These are phyloP conservation scores for Galeopterus variegatus DNA, from an alignment of 2,113 vertebrate species.

Conservation along the genomic window DNA sequence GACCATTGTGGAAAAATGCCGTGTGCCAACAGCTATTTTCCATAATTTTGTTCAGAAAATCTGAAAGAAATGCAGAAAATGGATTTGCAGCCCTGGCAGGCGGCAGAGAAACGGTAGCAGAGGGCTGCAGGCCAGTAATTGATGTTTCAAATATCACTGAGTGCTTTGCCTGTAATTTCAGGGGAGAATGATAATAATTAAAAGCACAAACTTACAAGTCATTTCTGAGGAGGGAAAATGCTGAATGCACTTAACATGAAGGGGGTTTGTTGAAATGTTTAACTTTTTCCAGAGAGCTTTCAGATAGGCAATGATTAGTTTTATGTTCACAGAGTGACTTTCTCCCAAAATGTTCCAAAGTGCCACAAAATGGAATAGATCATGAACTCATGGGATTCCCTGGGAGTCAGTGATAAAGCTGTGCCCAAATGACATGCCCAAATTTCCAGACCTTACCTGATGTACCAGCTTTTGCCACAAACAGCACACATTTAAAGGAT, in stretches of 20 bases:
- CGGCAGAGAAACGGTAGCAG: constrained; percentile 89
- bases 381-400: constrained; percentile 40
- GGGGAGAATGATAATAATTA: constrained; percentile 92
- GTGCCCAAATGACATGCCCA: neutral
- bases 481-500: neutral
- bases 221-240: constrained; percentile 86
- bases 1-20: constrained; percentile 92
- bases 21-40: constrained; percentile 92
- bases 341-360: constrained; percentile 20
- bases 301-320: constrained; percentile 84
- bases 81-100: constrained; percentile 90
- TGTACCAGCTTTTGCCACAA: neutral
- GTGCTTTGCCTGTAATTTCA: constrained; percentile 90
- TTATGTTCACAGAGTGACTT: constrained; percentile 70
- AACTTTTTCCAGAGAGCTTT: constrained; percentile 88
- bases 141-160: constrained; percentile 90
- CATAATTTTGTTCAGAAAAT: constrained; percentile 91
- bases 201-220: constrained; percentile 89
- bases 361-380: constrained; percentile 16
- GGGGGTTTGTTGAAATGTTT: constrained; percentile 85
- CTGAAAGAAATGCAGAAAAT: constrained; percentile 91
- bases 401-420: neutral
- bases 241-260: constrained; percentile 83
- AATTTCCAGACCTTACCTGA: neutral
- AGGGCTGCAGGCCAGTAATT: constrained; percentile 92